Percentiles rank a stretch among this genome's conserved stretches.
Conservation (phyloP, 2,888 invertebrate genomes). For the Rhyacophila evoluta region DNA sequence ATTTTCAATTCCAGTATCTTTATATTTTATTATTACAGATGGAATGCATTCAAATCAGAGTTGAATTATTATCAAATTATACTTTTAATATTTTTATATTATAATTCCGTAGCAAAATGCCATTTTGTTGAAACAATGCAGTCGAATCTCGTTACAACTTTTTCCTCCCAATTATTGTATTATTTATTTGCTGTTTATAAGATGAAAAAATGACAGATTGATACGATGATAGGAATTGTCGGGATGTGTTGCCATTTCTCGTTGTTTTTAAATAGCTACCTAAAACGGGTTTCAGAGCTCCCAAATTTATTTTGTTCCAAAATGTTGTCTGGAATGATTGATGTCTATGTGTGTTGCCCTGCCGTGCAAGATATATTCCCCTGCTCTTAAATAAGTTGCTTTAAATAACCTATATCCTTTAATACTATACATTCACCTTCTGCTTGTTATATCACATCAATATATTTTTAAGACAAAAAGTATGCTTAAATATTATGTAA, state of each 20-base stretch:
- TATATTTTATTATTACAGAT: constrained; percentile 23
- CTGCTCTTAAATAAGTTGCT: constrained; percentile 37
- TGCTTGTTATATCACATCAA: constrained; percentile 5
- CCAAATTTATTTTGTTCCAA: constrained; percentile 52
- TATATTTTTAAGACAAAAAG: background rate
- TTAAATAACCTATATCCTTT: constrained; percentile 1
- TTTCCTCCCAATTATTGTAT: constrained; percentile 53
- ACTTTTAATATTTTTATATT: constrained; percentile 5
- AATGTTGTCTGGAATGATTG: constrained; percentile 45
- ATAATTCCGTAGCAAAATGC: constrained; percentile 16
- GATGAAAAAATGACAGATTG: constrained; percentile 59
- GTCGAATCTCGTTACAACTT: constrained; percentile 78
- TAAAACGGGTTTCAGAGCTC: constrained; percentile 40
- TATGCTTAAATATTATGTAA: background rate
- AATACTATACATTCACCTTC: constrained; percentile 1
- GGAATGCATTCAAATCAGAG: constrained; percentile 35
- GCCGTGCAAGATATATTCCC: constrained; percentile 28
- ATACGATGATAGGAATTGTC: constrained; percentile 37
- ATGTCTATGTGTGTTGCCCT: constrained; percentile 39
- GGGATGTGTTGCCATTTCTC: background rate
- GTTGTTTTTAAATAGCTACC: background rate
- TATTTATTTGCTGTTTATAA: constrained; percentile 53
- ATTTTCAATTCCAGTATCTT: constrained; percentile 41
- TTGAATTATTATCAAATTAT: background rate
- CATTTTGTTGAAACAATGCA: constrained; percentile 60